Evolutionary conservation across 2,113 vertebrate genomes (phyloP).

Genomic region (Gasterosteus nipponicus): DNA sequence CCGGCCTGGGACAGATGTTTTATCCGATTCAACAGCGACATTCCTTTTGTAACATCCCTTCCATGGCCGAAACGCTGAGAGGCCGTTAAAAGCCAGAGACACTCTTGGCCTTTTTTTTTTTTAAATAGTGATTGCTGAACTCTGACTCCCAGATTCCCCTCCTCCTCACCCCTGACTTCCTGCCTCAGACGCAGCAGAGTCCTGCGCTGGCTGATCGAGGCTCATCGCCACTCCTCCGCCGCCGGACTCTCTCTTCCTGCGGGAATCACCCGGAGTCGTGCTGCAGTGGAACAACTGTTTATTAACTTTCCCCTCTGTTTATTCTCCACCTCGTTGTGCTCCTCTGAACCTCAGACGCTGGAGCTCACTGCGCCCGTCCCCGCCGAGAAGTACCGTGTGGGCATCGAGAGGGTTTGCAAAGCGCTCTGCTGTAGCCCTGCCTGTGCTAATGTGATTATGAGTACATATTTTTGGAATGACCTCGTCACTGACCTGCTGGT

Average conservation of each 20-base stretch:
- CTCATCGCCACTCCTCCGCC: constrained; percentile 60
- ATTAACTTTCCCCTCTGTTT: constrained; percentile 78
- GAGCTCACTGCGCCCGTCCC: constrained; percentile 16
- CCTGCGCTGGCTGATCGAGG: constrained; percentile 21
- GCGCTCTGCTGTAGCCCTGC: constrained; percentile 49
- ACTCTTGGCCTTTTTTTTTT: constrained; percentile 48
- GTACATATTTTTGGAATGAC: constrained; percentile 68
- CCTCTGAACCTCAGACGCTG: constrained; percentile 54
- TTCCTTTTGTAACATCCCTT: constrained; percentile 44
- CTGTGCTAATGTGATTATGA: constrained; percentile 69
- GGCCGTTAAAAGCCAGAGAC: constrained; percentile 62
- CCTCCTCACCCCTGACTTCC: constrained; percentile 76
- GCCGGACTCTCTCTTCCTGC: constrained; percentile 74
- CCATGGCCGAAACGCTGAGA: constrained; percentile 54
- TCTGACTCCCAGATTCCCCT: constrained; percentile 68
- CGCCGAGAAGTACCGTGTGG: constrained; percentile 54
- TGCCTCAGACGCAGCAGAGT: constrained; percentile 67
- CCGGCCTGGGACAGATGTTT: constrained; percentile 39
- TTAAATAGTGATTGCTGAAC: constrained; percentile 79
- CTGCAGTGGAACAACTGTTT: constrained; percentile 68
- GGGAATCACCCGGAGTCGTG: constrained; percentile 64
- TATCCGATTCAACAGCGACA: constrained; percentile 48
- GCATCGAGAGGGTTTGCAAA: constrained; percentile 67
- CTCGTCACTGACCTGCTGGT: constrained; percentile 60
- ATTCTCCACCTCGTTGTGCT: constrained; percentile 78